Conservation (phyloP, 2,113 vertebrate species). For the Galemys pyrenaicus region DNA sequence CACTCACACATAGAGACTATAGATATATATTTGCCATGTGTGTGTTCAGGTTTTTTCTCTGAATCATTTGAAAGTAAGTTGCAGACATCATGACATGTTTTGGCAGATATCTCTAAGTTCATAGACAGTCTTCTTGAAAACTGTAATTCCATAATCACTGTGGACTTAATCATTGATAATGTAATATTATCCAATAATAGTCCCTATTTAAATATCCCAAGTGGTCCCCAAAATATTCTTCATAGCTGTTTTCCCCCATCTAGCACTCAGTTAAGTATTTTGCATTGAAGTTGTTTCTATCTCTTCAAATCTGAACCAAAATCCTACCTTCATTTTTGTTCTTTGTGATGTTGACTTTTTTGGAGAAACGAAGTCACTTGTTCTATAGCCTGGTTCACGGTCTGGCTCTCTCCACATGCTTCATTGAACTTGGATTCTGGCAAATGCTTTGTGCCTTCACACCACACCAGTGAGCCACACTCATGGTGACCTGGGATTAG, state of each 20-base stretch:
- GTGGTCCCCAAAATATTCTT: background rate
- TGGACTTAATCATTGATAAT: background rate
- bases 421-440: background rate
- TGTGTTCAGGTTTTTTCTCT: background rate
- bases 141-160: background rate
- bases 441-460: background rate
- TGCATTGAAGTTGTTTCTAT: background rate
- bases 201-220: background rate
- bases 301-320: background rate
- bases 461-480: rapidly evolving
- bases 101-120: background rate
- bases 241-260: background rate
- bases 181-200: background rate
- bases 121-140: background rate
- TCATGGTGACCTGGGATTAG: background rate
- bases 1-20: background rate
- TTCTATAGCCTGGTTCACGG: background rate
- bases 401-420: background rate
- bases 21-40: background rate
- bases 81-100: background rate
- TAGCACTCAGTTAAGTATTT: background rate
- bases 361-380: background rate
- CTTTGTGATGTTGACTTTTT: background rate
- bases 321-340: background rate
- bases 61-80: background rate